Percentiles rank a stretch among this genome's conserved stretches.
Evolutionary conservation across 1,140 invertebrate species (phyloP).

Genomic region (Aphis gossypii): DNA sequence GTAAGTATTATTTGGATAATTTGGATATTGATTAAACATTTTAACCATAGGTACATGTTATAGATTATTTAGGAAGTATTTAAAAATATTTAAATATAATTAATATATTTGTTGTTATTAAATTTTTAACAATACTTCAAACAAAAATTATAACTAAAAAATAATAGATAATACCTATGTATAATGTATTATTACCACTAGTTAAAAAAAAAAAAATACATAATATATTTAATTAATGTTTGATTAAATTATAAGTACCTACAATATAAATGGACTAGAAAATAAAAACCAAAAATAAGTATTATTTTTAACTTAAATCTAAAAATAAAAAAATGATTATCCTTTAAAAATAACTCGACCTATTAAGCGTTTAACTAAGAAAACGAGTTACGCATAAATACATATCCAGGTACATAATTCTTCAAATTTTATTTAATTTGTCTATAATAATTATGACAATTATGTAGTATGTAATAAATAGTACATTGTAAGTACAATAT

Average conservation of each 20-base stretch:
- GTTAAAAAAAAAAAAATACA: neutral
- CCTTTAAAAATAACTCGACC: constrained; percentile 24
- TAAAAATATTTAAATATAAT: neutral
- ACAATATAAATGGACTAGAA: neutral
- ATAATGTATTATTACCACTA: neutral
- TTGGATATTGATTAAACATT: neutral
- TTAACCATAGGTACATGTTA: neutral
- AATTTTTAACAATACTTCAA: neutral
- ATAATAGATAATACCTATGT: neutral
- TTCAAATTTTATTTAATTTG: neutral
- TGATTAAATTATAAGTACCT: neutral
- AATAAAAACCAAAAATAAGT: neutral
- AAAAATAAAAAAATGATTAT: constrained; percentile 31
- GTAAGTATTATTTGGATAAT: neutral
- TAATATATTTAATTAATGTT: neutral
- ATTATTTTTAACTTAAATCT: neutral
- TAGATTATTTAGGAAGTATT: neutral
- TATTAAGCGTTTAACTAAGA: neutral
- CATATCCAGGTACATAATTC: neutral
- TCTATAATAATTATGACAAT: neutral
- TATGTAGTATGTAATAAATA: neutral
- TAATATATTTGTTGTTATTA: neutral
- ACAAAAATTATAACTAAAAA: neutral
- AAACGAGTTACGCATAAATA: neutral
- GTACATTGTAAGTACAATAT: neutral